Conservation (phyloP, 2,888 invertebrate species). For the Lasioglossum vierecki region DNA sequence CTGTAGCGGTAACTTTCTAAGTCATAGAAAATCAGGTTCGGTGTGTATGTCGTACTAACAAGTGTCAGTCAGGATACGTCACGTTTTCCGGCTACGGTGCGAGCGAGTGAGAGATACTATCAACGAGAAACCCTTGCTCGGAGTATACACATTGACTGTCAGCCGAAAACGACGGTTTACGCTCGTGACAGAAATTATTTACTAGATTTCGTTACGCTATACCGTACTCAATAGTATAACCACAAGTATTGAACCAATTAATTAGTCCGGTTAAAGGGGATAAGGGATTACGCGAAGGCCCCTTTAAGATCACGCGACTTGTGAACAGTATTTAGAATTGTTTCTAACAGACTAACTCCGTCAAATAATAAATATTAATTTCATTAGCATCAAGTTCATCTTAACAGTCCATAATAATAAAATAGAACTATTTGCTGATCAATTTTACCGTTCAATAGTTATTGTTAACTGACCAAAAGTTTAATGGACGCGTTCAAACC, state of each 20-base stretch:
- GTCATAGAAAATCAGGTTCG: not conserved
- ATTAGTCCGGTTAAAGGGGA: not conserved
- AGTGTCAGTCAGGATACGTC: not conserved
- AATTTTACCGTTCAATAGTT: no score
- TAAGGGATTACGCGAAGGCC: not conserved
- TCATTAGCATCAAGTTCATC: not conserved
- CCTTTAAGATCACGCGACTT: not conserved
- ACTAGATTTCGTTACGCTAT: not conserved
- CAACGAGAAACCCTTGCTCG: not conserved
- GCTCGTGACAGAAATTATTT: constrained; percentile 1
- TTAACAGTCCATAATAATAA: not conserved
- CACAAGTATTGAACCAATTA: not conserved
- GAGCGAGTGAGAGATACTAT: not conserved
- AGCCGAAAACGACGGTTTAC: not conserved
- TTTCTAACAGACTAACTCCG: not conserved
- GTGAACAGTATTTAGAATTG: not conserved
- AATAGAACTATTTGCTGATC: no score
- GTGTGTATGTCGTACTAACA: not conserved
- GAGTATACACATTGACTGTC: not conserved
- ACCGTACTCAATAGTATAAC: not conserved
- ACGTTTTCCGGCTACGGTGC: not conserved
- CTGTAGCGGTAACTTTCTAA: not conserved
- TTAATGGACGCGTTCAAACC: no score
- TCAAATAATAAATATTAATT: not conserved
- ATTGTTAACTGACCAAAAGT: no score